Evolutionary conservation across 2,797 vertebrate genomes (phyloP), one percentile per base, ranked within the genome.

Genomic region (Lophius americanus): DNA sequence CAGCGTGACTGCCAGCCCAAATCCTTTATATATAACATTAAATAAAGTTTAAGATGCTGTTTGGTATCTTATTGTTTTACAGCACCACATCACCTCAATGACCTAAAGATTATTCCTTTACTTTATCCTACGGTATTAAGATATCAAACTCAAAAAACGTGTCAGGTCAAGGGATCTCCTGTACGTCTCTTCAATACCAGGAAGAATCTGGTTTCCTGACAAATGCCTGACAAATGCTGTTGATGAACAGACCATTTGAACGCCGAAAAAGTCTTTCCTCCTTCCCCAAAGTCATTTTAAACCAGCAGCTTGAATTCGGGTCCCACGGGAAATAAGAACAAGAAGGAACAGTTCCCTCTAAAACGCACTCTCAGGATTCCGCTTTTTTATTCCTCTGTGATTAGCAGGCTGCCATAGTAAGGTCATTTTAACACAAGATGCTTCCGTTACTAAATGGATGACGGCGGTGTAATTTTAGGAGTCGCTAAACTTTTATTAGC

Each of bases 281-380:
- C 23, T 23, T 23, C 23, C 42, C 46, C 12, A 39, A 23, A 52
- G 35, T 67, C 7, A 57, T 61, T 75, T 55, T 37, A 57, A 49
- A 48, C 64, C 32, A 33, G 54, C 59, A 52, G 71, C 39, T 61
- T 63, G 23, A 81, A 69, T 75, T 51, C 41, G 0, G 4, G 50
- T 48, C 63, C 61, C 9, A 4, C 62, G 75, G 73, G 82, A 67
- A 43, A 57, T 13, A 52, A 46, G 50, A 71, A 75, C 54, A 71
- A 70, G 42, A 49, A 60, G 63, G 59, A 32, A 38, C 32, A 13
- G 10, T 60, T 57, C 38, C 14, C 62, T 66, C 43, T 9, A 68
- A 78, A 78, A 70, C 64, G 59, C 46, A 51, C 68, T 66, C 68
- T 11, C 5, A 62, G 68, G 73, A 78, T 12, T 7, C 32, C 54